Percentiles rank a stretch among this genome's conserved stretches.
Evolutionary conservation across 1,140 invertebrate species (phyloP).

Genomic region (Penaeus japonicus): DNA sequence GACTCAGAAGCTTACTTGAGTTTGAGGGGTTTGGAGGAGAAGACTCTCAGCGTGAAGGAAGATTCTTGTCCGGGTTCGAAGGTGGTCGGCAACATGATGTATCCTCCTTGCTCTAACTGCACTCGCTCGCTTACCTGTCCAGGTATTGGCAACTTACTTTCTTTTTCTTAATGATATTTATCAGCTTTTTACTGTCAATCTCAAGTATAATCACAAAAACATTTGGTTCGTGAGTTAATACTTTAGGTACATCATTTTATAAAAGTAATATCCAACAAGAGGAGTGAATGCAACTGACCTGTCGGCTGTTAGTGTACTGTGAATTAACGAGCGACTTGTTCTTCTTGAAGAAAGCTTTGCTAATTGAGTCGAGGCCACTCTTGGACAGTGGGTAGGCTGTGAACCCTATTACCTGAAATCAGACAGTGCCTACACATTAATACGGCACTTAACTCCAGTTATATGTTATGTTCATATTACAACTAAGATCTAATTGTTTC

Average conservation of each 20-base stretch:
- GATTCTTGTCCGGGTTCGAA: slow-evolving; percentile 91
- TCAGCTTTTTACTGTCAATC: no score
- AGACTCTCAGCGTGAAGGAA: slow-evolving; percentile 83
- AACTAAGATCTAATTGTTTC: neutral
- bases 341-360: slow-evolving; percentile 83
- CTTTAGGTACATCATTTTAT: no score
- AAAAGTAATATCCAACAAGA: no score
- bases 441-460: slow-evolving; percentile 80
- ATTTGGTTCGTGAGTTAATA: no score
- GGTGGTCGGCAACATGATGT: slow-evolving; percentile 87
- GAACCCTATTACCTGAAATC: slow-evolving; percentile 83
- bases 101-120: slow-evolving; percentile 82
- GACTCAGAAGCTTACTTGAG: slow-evolving; percentile 71
- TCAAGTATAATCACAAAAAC: no score
- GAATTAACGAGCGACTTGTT: slow-evolving; percentile 89
- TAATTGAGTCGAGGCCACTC: slow-evolving; percentile 73
- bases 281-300: slow-evolving; percentile 73
- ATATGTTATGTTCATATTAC: no score
- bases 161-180: no score
- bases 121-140: slow-evolving; percentile 72
- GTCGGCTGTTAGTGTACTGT: slow-evolving; percentile 89
- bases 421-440: slow-evolving; percentile 29
- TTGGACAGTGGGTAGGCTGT: slow-evolving; percentile 85
- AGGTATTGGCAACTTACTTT: neutral
- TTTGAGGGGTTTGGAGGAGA: slow-evolving; percentile 81